phyloP scores from a whole-genome alignment of 1,140 invertebrate species.

The Ylistrum balloti region DNA sequence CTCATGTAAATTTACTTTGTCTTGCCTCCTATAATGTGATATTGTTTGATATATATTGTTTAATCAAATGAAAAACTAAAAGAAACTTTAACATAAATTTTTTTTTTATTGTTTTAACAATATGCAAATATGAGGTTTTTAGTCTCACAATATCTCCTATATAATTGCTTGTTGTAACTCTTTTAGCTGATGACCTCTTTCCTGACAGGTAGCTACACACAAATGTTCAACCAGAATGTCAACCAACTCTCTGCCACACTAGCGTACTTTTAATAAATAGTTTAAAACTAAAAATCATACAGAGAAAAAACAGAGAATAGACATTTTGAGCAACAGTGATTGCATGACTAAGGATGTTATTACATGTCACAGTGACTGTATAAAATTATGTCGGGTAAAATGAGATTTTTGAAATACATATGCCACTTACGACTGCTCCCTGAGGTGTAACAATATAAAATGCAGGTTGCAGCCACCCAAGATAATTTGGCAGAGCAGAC shows the following conservation, averaged over 20 bases:
- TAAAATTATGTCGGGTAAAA: background rate
- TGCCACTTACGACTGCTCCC: background rate
- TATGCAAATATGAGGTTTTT: constrained; percentile 35
- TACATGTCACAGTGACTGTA: too few relatives aligned
- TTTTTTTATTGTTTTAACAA: constrained; percentile 40
- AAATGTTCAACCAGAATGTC: background rate
- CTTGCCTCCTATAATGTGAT: too few relatives aligned
- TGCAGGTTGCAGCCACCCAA: background rate
- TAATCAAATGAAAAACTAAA: too few relatives aligned
- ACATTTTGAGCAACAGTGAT: constrained; percentile 4
- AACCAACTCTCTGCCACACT: background rate
- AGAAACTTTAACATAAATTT: background rate
- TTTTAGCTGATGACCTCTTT: background rate
- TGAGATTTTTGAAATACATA: background rate
- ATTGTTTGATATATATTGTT: too few relatives aligned
- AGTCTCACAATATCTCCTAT: constrained; percentile 31
- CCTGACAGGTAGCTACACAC: background rate
- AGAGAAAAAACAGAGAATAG: background rate
- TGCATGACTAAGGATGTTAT: background rate
- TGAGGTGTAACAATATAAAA: constrained; percentile 34
- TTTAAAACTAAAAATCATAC: background rate
- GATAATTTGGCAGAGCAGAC: background rate
- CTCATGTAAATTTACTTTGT: too few relatives aligned
- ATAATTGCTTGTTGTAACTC: background rate
- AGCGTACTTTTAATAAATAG: background rate